phyloP scores from a whole-genome alignment of 2,888 invertebrate species.

The Pomacea canaliculata region DNA sequence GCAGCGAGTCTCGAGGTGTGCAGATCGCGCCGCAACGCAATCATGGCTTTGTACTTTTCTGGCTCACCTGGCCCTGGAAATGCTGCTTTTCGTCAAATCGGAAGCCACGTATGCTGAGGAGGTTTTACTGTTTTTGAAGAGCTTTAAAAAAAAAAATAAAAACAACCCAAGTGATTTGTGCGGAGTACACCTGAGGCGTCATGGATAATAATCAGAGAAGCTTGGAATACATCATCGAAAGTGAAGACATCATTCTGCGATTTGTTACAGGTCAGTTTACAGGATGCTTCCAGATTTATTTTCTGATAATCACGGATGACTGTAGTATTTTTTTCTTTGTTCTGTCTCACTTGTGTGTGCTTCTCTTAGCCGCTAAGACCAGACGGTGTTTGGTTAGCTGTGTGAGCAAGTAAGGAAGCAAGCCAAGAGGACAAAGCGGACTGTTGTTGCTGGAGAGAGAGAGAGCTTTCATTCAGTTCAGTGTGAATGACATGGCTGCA shows the following conservation, averaged over 20 bases:
- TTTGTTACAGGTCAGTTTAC: slow-evolving; percentile 79
- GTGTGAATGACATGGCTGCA: no score
- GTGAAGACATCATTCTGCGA: slow-evolving; percentile 92
- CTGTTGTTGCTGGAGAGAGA: no score
- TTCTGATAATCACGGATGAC: no score
- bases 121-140: slow-evolving; percentile 47
- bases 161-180: slow-evolving; percentile 29
- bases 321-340: no score
- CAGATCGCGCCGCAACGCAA: slow-evolving; percentile 1
- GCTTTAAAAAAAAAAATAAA: slow-evolving; percentile 7
- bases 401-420: no score
- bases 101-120: slow-evolving; percentile 42
- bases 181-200: slow-evolving; percentile 49
- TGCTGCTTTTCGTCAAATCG: slow-evolving; percentile 54
- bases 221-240: slow-evolving; percentile 95
- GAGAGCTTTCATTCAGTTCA: no score
- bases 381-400: no score
- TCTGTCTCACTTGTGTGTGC: no score
- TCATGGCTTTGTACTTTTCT: slow-evolving; percentile 54
- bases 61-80: slow-evolving; percentile 52
- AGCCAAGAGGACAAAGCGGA: no score
- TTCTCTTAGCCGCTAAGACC: no score
- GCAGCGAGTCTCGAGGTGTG: not conserved
- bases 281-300: no score
- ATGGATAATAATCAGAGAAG: slow-evolving; percentile 95